Base-by-base conservation (phyloP, 2,113 vertebrate genomes). In the Bungarus multicinctus region DNA sequence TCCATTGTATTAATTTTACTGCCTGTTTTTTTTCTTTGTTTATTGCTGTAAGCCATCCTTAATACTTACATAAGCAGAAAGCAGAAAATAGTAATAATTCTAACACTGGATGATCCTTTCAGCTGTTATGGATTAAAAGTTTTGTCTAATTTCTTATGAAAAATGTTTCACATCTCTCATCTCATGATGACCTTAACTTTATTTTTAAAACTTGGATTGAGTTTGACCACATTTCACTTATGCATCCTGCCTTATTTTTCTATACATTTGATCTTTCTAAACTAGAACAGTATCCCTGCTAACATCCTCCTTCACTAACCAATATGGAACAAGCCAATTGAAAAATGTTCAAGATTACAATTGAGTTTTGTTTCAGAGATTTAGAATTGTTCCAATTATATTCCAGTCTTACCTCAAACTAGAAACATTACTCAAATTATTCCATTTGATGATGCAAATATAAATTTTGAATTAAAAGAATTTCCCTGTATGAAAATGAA, bases 351-450 rank as follows among this genome's bases (percentile, higher is more conserved):
- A 1, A 45, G 6, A 53, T 43, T 30, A 57, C 18, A 43, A 43
- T 45, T 30, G 14, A 52, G 54, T 7, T 34, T 81, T 20, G 52
- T 43, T 55, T 47, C 64, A 69, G 14, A 20, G 53, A 23, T 57
- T 53, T n/a, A 88, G n/a, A 30, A 53, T 87, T 16, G 1, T 57
- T 54, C 25, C 50, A 57, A 57, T 30, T n/a, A 39, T 53, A 53
- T 81, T 34, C 10, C 22, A 81, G 22, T 43, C 23, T 14, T 55
- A 30, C 45, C 16, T 8, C 64, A 30, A 20, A 89, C 57, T 85
- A 93, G 39, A 25, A 89, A 0, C 0, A 90, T n/a, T 94, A 27
- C 47, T 47, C 9, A 93, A 92, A 20, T 7, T 16, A 92, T 0
- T 0, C 12, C 92, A 89, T 34, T 43, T 0, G 4, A 6, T 6